These are phyloP conservation scores for Xestia rhomboidea DNA, from an alignment of 2,888 invertebrate genomes.

Conservation along the genomic window DNA sequence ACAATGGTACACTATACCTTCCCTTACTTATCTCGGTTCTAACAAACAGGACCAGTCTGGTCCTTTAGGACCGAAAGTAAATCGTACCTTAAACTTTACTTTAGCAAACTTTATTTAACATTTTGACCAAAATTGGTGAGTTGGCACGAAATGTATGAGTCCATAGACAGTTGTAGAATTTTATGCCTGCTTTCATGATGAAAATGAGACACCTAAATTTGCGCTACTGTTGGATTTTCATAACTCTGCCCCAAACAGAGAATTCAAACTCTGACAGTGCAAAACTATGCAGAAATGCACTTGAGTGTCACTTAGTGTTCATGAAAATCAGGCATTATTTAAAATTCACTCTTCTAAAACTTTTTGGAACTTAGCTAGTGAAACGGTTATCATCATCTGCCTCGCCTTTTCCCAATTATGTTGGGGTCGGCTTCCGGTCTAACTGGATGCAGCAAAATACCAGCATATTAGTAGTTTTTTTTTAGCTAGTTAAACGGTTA, in stretches of 20 bases:
- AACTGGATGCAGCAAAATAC: no score
- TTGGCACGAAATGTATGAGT: constrained; percentile 17
- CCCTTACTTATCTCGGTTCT: not conserved
- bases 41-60: constrained; percentile 20
- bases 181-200: not conserved
- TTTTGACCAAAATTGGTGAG: constrained; percentile 37
- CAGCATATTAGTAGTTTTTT: no score
- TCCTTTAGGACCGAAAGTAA: constrained; percentile 37
- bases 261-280: not conserved
- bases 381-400: not conserved
- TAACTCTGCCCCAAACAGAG: not conserved
- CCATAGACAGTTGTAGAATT: constrained; percentile 20
- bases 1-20: constrained; percentile 21
- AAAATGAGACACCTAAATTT: not conserved
- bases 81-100: constrained; percentile 46
- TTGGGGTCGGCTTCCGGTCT: no score
- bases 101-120: constrained; percentile 26
- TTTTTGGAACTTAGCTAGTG: not conserved
- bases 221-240: not conserved
- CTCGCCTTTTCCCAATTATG: no score
- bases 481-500: no score
- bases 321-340: not conserved
- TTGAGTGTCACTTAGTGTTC: not conserved
- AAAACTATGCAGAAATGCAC: not conserved
- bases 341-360: constrained; percentile 21